Evolutionary conservation across 2,113 vertebrate genomes (phyloP), one percentile per base, ranked within the genome.

Genomic region (Ctenodactylus gundi): DNA sequence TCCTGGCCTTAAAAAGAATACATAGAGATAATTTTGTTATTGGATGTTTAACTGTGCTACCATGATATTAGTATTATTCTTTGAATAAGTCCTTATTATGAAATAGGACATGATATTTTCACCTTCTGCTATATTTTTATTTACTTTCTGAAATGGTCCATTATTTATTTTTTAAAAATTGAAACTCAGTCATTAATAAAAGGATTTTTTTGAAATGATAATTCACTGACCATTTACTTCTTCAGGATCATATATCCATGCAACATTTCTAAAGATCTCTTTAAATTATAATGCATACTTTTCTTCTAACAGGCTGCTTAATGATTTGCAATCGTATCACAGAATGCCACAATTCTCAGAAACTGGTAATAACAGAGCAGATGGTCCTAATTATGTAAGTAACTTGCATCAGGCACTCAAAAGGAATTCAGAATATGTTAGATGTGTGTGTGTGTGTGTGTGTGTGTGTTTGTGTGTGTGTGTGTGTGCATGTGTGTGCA

Each of bases 341-440:
- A 92, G 55, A 94, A 93, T 90, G 75, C n/a, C 73, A 94, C 83
- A 75, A 53, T 85, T 44, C 91, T 96, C 87, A 95, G 87, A 95
- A 94, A 44, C 62, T 89, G 34, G 31, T 90, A 97, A 94, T 20
- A 97, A 70, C n/a, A 96, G 72, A 97, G 89, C 41, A 97, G 93
- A 96, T 78, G 95, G 92, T 70, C 39, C 88, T 97, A 95, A 95
- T 96, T 97, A 96, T 92, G 94, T 92, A 96, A 95, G 51, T 95
- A 93, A 96, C 95, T 96, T 85, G 34, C 81, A 97, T 67, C n/a
- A 95, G 85, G 68, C 36, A 53, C 96, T 97, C 55, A 80, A 83
- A 97, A 95, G 41, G 41, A 93, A 91, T 91, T 96, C 51, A 96
- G 75, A 94, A 41, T 90, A 90, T 64, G 93, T 72, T 62, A 95